Conservation (phyloP, 2,113 vertebrate genomes). For the Trichechus manatus region DNA sequence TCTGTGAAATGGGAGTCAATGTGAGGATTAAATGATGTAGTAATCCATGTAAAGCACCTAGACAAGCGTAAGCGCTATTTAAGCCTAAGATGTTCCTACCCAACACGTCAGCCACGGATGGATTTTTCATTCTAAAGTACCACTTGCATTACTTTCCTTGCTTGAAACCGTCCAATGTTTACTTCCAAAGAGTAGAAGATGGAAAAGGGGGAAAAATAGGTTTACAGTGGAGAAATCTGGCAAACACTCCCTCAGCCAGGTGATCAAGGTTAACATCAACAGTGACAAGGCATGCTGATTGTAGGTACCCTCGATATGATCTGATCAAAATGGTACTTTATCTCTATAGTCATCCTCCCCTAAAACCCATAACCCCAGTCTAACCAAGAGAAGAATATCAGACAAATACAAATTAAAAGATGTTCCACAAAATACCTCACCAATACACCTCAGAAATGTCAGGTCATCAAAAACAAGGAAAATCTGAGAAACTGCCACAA, state of each 20-base stretch:
- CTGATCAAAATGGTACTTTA: neutral
- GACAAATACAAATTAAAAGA: neutral
- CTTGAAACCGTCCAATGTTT: neutral
- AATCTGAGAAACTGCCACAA: neutral
- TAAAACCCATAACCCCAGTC: neutral
- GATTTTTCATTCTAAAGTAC: neutral
- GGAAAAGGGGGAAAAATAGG: neutral
- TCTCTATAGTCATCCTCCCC: neutral
- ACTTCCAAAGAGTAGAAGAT: neutral
- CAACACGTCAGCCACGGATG: fast-evolving
- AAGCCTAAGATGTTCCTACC: neutral
- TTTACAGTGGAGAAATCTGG: neutral
- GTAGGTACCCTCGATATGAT: neutral
- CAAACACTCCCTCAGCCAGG: neutral
- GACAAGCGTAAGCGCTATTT: neutral
- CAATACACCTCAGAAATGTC: neutral
- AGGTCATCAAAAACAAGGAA: neutral
- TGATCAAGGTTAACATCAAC: neutral
- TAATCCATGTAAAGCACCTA: neutral
- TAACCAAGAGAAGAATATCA: neutral
- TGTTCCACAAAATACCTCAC: neutral
- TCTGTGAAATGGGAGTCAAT: neutral
- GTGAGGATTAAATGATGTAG: neutral
- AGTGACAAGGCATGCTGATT: neutral
- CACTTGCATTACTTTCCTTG: neutral